Base-by-base conservation (phyloP, 2,113 vertebrate species). In the Nycticorax nycticorax region DNA sequence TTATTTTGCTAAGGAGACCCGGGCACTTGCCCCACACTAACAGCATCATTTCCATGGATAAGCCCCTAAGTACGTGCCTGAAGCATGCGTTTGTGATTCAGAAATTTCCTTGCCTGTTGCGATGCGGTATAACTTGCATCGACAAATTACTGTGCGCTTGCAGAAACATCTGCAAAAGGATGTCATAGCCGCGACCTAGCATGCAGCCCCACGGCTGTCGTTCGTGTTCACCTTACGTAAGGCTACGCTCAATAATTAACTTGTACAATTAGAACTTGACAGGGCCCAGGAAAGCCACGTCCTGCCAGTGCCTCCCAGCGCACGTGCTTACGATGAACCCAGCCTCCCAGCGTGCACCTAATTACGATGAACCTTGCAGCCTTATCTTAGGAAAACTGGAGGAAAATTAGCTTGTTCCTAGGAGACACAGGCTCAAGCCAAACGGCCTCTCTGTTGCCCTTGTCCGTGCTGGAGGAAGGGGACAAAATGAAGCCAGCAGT, bases 171-270 rank as follows among this genome's bases (percentile, higher is more conserved):
- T 76, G 37, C 1, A 5, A 75, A 50, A 79, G 32, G 47, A 13
- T 28, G 50, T 57, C 37, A 26, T 5, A 59, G 32, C 74, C 14
- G 3, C 1, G 8, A 71, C 52, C 74, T 33, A 39, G 28, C 69
- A 19, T 17, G 52, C 56, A 45, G 37, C 32, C 20, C 43, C 67
- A 35, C 0, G 0, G n/a, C 53, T 62, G 12, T 33, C 3, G 0
- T 69, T 90, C 59, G 10, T 9, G 21, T 69, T 57, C 91, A 74
- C 64, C 45, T 72, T 33, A 28, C 0, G 1, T 59, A 41, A 67
- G 81, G 35, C 73, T 45, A 12, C 32, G n/a, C 69, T 53, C 56
- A 35, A 23, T 59, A 75, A 94, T 89, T 87, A 55, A 89, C 74
- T 82, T 45, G 32, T 17, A 41, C 39, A 89, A 79, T 59, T 75